A percentile compares a stretch with the other conserved stretches of the same genome.
Conservation (phyloP, 2,888 invertebrate genomes). For the Lasiommata megera region DNA sequence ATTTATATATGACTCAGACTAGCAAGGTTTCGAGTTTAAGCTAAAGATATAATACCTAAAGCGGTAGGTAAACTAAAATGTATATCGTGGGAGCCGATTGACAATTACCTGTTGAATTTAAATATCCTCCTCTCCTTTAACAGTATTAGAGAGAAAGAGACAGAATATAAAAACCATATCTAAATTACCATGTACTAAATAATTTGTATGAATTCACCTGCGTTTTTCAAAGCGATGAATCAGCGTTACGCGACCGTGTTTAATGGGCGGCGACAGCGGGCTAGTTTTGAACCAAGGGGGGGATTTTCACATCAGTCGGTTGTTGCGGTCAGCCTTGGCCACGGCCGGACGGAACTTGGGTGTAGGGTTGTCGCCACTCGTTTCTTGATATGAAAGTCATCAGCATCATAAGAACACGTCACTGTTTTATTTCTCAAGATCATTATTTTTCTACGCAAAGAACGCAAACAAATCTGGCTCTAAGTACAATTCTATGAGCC, state of each 20-base stretch:
- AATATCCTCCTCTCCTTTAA: conserved; percentile 25
- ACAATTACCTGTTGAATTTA: conserved; percentile 33
- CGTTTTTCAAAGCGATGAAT: conserved; percentile 35
- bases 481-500: too few species aligned
- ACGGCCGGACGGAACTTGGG: conserved; percentile 36
- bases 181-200: conserved; percentile 32
- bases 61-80: not conserved
- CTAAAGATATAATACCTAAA: conserved; percentile 7
- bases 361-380: not conserved
- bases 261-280: conserved; percentile 17
- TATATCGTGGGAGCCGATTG: conserved; percentile 32
- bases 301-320: conserved; percentile 25
- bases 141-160: conserved; percentile 24
- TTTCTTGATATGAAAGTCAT: not conserved
- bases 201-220: conserved; percentile 33
- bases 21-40: conserved; percentile 2
- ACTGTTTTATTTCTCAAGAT: too few species aligned
- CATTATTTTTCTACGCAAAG: too few species aligned
- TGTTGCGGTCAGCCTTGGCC: conserved; percentile 40
- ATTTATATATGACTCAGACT: not conserved
- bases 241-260: conserved; percentile 31
- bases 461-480: too few species aligned
- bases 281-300: conserved; percentile 11
- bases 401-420: too few species aligned
- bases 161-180: conserved; percentile 24